Percentiles rank a stretch among this genome's conserved stretches.
These are phyloP conservation scores for Drosophila yakuba DNA, from an alignment of 1,140 invertebrate species.

Conservation along the genomic window DNA sequence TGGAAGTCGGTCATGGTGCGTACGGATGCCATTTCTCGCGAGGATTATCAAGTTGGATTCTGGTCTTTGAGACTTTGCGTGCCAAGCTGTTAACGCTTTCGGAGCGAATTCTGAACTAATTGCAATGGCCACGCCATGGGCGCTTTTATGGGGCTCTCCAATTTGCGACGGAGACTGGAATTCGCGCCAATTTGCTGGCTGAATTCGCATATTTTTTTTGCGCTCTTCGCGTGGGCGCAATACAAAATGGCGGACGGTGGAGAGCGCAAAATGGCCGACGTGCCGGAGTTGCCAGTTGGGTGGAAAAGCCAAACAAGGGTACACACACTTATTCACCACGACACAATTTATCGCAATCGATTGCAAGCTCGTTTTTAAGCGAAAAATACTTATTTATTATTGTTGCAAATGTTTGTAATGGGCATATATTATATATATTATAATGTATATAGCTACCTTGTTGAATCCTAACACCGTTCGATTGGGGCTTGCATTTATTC, in stretches of 20 bases:
- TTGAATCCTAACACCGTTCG: too few species aligned
- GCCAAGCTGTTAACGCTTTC: background rate
- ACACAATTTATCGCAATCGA: background rate
- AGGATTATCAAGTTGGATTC: background rate
- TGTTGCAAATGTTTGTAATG: too few species aligned
- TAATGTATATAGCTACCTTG: too few species aligned
- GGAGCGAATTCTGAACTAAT: background rate
- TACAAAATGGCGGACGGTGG: conserved; percentile 9
- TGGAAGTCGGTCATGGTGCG: conserved; percentile 52
- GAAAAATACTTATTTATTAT: too few species aligned
- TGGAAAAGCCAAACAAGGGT: background rate
- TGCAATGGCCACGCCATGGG: background rate
- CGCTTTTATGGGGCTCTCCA: conserved; percentile 3
- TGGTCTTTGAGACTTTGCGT: background rate
- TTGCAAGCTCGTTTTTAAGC: too few species aligned
- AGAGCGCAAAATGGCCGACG: background rate
- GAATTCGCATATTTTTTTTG: background rate
- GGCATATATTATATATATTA: too few species aligned
- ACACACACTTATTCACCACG: background rate
- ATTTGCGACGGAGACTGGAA: conserved; percentile 15
- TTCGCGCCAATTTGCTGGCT: conserved; percentile 21
- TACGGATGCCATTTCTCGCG: conserved; percentile 24
- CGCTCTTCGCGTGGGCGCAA: background rate
- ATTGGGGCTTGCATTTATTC: too few species aligned
- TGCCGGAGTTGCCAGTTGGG: background rate